Evolutionary conservation across 2,797 vertebrate species (phyloP).

Genomic region (Molossus alvarezi): DNA sequence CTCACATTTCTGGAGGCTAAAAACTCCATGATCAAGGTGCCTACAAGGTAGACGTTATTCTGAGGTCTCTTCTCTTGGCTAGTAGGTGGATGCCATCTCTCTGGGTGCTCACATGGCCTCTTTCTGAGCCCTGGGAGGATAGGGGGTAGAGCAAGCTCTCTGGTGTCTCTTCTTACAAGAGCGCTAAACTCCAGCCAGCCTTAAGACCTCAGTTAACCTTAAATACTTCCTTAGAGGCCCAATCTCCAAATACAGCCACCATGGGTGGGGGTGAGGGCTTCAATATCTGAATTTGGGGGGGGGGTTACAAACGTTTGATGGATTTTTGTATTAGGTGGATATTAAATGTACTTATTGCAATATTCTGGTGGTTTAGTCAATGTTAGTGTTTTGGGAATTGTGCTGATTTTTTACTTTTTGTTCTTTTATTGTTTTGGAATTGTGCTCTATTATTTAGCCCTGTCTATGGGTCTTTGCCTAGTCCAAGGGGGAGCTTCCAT

Average conservation of each 20-base stretch:
- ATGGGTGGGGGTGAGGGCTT: not conserved
- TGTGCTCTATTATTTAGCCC: not conserved
- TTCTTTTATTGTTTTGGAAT: not conserved
- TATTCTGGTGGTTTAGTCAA: conserved; percentile 28
- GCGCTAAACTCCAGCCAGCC: not conserved
- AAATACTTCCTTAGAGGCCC: conserved; percentile 23
- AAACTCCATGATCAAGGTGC: not conserved
- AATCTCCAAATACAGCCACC: not conserved
- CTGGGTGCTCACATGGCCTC: not conserved
- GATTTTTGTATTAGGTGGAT: conserved; percentile 57
- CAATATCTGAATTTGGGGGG: not conserved
- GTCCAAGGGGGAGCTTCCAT: not conserved
- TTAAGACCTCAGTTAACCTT: conserved; percentile 13
- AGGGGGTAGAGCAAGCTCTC: not conserved
- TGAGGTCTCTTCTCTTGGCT: not conserved
- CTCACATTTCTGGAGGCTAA: not conserved
- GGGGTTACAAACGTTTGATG: not conserved
- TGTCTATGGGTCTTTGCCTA: conserved; percentile 9
- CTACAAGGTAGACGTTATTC: not conserved
- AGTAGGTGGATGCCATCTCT: not conserved
- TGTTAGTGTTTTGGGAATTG: conserved; percentile 50
- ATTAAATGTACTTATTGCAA: conserved; percentile 8
- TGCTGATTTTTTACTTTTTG: not conserved
- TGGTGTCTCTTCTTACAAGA: not conserved
- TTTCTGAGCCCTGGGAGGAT: not conserved